A percentile compares a stretch with the other conserved stretches of the same genome.
Conservation (phyloP, 2,113 vertebrate genomes). For the Etheostoma spectabile region DNA sequence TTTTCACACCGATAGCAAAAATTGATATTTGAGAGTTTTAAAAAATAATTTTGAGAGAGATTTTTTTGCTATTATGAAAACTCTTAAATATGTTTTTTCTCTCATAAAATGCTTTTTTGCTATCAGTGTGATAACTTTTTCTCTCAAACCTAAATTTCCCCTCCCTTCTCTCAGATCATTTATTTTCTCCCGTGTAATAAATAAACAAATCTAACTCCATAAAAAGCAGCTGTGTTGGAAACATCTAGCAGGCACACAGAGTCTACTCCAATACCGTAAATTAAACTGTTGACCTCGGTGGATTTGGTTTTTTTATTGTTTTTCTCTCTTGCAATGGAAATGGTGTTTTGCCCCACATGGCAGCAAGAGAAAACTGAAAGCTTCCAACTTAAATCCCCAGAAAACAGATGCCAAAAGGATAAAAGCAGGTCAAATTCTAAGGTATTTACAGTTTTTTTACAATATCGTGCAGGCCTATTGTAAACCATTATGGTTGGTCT, state of each 20-base stretch:
- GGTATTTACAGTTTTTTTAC: too few species aligned
- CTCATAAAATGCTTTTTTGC: too few species aligned
- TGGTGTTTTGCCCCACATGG: neutral
- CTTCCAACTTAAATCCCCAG: neutral
- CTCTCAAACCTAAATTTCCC: too few species aligned
- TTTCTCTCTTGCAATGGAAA: neutral
- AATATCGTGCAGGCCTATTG: neutral
- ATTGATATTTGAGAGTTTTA: too few species aligned
- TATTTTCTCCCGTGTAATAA: too few species aligned
- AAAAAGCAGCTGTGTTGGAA: slow-evolving; percentile 15
- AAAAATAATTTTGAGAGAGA: too few species aligned
- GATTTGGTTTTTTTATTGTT: neutral
- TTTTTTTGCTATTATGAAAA: too few species aligned
- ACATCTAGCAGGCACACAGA: neutral
- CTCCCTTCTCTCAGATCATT: too few species aligned
- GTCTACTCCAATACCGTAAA: neutral
- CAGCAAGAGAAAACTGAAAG: slow-evolving; percentile 5
- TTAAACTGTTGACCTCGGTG: slow-evolving; percentile 6
- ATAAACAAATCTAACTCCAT: too few species aligned
- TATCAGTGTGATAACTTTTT: too few species aligned
- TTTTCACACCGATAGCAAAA: too few species aligned
- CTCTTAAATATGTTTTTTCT: too few species aligned
- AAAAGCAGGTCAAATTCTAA: neutral
- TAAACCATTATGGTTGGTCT: neutral
- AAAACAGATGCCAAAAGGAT: neutral